phyloP scores from a whole-genome alignment of 2,888 invertebrate genomes.

The Euclidia mi region DNA sequence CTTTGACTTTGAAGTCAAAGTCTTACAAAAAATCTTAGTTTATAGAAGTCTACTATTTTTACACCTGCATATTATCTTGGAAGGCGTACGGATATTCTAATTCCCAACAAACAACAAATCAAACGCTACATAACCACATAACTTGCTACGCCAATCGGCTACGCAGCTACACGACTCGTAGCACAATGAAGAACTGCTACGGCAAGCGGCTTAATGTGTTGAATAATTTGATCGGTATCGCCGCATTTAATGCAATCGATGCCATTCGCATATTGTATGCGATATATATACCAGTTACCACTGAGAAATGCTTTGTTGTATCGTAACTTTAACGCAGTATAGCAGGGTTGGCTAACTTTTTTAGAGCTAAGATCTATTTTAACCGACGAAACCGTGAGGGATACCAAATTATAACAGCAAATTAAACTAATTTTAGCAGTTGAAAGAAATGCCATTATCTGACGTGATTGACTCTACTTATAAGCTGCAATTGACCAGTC shows the following conservation, averaged over 20 bases:
- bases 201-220: constrained; percentile 39
- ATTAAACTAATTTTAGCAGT: no score
- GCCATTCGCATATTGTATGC: constrained; percentile 53
- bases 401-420: no score
- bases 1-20: no score
- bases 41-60: no score
- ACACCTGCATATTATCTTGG: no score
- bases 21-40: no score
- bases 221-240: constrained; percentile 69
- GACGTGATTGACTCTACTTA: no score
- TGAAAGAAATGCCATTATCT: no score
- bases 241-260: constrained; percentile 72
- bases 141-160: constrained; percentile 31
- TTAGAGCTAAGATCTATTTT: no score
- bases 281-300: constrained; percentile 13
- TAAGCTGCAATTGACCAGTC: no score
- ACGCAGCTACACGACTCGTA: constrained; percentile 40
- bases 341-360: not conserved
- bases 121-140: not conserved
- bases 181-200: constrained; percentile 9
- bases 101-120: not conserved
- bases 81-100: no score
- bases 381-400: no score
- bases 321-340: not conserved
- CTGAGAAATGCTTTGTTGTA: constrained; percentile 1